Conservation (phyloP, 2,113 vertebrate genomes). For the Pelusios castaneus region DNA sequence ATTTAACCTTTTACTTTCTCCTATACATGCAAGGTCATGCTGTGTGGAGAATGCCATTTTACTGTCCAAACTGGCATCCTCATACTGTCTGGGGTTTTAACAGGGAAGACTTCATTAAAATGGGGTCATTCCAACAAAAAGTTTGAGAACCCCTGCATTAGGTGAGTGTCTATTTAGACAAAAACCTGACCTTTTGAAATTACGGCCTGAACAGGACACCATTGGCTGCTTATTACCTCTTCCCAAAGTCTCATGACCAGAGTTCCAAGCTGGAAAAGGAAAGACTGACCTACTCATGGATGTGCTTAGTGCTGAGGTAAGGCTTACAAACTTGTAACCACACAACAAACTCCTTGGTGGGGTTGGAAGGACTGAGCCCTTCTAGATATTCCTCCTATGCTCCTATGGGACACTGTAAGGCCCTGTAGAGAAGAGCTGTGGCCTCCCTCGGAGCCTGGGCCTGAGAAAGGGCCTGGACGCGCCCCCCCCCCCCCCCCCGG, state of each 20-base stretch:
- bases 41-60: background rate
- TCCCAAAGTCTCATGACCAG: background rate
- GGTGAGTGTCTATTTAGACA: background rate
- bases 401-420: too few relatives aligned
- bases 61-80: constrained; percentile 17
- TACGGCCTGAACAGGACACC: background rate
- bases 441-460: too few relatives aligned
- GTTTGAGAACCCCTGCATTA: background rate
- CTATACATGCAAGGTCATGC: too few relatives aligned
- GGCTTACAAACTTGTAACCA: background rate
- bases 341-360: background rate
- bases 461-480: too few relatives aligned
- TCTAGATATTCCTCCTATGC: too few relatives aligned
- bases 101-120: background rate
- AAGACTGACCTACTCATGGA: background rate
- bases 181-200: background rate
- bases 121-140: background rate
- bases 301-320: background rate
- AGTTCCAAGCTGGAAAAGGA: background rate
- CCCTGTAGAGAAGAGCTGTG: too few relatives aligned
- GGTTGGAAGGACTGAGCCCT: background rate
- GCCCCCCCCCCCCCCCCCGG: too few relatives aligned
- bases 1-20: too few relatives aligned
- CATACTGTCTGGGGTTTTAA: background rate
- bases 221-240: background rate